Conservation (phyloP, 2,888 invertebrate genomes). For the Dryomyza anilis region DNA sequence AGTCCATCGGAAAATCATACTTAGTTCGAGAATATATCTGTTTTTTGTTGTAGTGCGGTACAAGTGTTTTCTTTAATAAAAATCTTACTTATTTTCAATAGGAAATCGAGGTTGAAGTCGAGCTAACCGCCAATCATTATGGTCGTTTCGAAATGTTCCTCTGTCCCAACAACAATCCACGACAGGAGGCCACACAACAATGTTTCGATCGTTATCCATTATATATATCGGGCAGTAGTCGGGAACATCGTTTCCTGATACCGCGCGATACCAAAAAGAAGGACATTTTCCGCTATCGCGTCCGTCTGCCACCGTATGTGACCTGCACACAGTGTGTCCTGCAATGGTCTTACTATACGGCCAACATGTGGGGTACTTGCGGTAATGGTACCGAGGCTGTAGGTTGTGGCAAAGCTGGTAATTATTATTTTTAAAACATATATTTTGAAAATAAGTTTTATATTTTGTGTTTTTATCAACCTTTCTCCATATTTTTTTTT, state of each 20-base stretch:
- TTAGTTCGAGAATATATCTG: background rate
- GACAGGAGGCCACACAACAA: slow-evolving; percentile 77
- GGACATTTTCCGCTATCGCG: slow-evolving; percentile 71
- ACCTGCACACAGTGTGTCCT: slow-evolving; percentile 88
- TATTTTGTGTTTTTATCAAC: too few species aligned
- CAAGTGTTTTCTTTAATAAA: too few species aligned
- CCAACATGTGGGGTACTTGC: slow-evolving; percentile 90
- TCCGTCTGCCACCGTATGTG: slow-evolving; percentile 79
- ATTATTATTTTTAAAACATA: background rate
- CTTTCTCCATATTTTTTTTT: too few species aligned
- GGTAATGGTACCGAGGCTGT: slow-evolving; percentile 84
- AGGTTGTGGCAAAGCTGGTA: slow-evolving; percentile 81
- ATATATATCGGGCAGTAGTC: slow-evolving; percentile 74
- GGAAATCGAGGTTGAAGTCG: slow-evolving; percentile 84
- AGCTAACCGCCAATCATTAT: slow-evolving; percentile 87
- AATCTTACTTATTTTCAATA: too few species aligned
- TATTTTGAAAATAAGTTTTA: too few species aligned
- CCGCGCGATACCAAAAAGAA: slow-evolving; percentile 75
- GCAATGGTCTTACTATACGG: slow-evolving; percentile 91
- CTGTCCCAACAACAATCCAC: slow-evolving; percentile 84
- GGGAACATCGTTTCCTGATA: slow-evolving; percentile 73
- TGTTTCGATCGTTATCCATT: slow-evolving; percentile 84
- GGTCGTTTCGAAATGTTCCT: slow-evolving; percentile 84
- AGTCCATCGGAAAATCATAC: too few species aligned
- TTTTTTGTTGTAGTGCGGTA: too few species aligned